Evolutionary conservation across 1,140 invertebrate species (phyloP), one percentile per base, ranked within the genome.

Genomic region (Cryptotermes secundus): DNA sequence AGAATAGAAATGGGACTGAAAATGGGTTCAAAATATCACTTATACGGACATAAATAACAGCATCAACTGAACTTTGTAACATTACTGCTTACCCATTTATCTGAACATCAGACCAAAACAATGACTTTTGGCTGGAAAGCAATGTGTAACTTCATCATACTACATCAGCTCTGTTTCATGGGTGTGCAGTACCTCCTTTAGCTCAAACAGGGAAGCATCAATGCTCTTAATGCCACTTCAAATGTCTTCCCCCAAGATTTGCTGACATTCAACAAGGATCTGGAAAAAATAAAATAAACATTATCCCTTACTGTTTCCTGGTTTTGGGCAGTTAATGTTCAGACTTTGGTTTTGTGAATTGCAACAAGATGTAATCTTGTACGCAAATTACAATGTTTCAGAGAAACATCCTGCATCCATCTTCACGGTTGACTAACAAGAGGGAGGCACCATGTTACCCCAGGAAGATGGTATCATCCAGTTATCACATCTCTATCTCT

Each of bases 131-230:
- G 59, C 59, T 72, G 59, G 26, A 72, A 72, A 72, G 59, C 59
- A 72, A 72, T 72, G n/a, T 72, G n/a, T 72, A 72, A 72, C 59
- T 72, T 72, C 59, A 72, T 72, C 26, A 72, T 72, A 49, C 45
- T 49, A 72, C 59, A 72, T 72, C 59, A 72, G n/a, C 59, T 72
- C 59, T n/a, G 59, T 72, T 31, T 72, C 59, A 72, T 72, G 26
- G n/a, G 31, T 72, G n/a, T 31, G 59, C 12, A 31, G 59, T 72
- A 72, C 26, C 26, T 72, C 22, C 59, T 31, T 72, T 31, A 72
- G 31, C 26, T 72, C 31, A 72, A 72, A 72, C 16, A 72, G 9
- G 59, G 31, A 31, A n/a, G n/a, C 31, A 9, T 31, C 26, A 72
- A n/a, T 10, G n/a, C n/a, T 72, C 26, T 72, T 16, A 72, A 31